Percentiles rank a stretch among this genome's conserved stretches.
phyloP scores from a whole-genome alignment of 2,113 vertebrate genomes.

The Myotis lucifugus region DNA sequence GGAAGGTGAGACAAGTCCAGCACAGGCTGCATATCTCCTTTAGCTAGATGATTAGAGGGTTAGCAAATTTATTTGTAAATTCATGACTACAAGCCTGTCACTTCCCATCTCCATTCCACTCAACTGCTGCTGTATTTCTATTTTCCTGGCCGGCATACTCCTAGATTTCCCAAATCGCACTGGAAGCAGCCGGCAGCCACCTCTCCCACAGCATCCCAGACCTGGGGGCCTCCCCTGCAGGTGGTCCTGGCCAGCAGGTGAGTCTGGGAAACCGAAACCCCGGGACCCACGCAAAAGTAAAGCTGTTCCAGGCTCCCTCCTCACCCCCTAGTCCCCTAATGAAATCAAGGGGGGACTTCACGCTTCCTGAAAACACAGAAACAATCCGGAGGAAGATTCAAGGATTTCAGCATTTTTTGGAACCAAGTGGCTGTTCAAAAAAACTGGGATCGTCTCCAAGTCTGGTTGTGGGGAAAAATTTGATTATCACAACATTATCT shows the following conservation, averaged over 20 bases:
- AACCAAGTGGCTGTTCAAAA: conserved; percentile 18
- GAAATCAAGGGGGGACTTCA: conserved; percentile 54
- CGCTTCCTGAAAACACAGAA: conserved; percentile 64
- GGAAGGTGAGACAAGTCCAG: not conserved
- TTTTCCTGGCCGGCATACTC: not conserved
- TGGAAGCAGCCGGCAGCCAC: not conserved
- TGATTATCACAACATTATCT: conserved; percentile 48
- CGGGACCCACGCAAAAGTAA: not conserved
- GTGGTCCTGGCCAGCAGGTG: not conserved
- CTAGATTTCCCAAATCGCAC: not conserved
- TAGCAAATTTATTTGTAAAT: not conserved
- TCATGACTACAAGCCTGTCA: not conserved
- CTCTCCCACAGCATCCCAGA: not conserved
- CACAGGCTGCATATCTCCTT: not conserved
- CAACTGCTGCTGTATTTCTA: not conserved
- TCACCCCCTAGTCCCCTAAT: not conserved
- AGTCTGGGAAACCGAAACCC: conserved; percentile 31
- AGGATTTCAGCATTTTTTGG: conserved; percentile 64
- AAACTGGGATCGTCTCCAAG: conserved; percentile 57
- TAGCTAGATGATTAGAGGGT: not conserved
- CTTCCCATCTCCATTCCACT: not conserved
- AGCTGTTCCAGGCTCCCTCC: not conserved
- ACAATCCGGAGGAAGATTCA: conserved; percentile 41
- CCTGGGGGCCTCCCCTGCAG: not conserved
- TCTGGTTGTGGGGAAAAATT: conserved; percentile 46